Base-by-base conservation (phyloP, 2,888 invertebrate species). In the Anaspis maculata region DNA sequence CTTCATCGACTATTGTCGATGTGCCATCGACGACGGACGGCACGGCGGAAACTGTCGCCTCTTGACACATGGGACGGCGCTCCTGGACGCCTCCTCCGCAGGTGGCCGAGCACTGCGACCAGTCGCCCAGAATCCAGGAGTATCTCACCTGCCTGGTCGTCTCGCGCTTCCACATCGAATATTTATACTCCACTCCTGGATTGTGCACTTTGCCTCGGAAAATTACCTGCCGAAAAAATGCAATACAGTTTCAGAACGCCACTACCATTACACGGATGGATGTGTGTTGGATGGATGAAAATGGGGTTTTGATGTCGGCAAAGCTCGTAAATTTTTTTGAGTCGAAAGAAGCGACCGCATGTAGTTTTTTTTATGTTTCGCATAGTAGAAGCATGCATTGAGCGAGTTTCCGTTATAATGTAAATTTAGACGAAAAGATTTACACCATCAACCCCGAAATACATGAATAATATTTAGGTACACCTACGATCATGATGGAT, bases 101-200 rank as follows among this genome's bases (percentile, higher is more conserved):
- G 4, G 78, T 74, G 1, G 72, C 74, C 11, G 74, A 74, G 63
- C 91, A 91, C 10, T 81, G 71, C 2, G 83, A 79, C 89, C 90
- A 91, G 43, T 84, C 83, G 19, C 82, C 75, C 48, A 83, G 70
- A 22, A 79, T 72, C 86, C 91, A 91, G 28, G 70, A 66, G 66
- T 79, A 82, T 44, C 73, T 73, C 0, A 75, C 73, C 23, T 66
- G 64, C 21, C 72, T 67, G 5, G 71, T 70, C 6, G 69, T 68
- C 54, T 79, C 72, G 33, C 70, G 69, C 47, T 76, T 77, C 24
- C 76, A 76, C 44, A 84, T 76, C 0, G 84, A 88, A 69, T 89
- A 91, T 61, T 88, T 85, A 67, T 85, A 89, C 48, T 74, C 74
- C 19, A 91, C 76, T 28, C 89, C 89, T 0, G 85, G 83, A 61